Percentiles rank a stretch among this genome's conserved stretches.
Evolutionary conservation across 2,888 invertebrate species (phyloP).

Genomic region (Andrena hattorfiana): DNA sequence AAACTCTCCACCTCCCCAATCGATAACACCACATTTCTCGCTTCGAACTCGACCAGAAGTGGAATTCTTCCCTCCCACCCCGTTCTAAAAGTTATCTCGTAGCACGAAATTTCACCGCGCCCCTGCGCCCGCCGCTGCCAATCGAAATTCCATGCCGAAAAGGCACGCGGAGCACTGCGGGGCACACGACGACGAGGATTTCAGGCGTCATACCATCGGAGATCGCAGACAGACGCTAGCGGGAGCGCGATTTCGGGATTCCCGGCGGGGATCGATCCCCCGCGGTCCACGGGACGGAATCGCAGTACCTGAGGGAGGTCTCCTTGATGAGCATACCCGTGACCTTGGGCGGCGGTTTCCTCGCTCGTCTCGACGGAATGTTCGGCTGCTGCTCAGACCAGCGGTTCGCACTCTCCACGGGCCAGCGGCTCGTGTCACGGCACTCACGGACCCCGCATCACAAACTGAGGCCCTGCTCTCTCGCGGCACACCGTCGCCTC

Average conservation of each 20-base stretch:
- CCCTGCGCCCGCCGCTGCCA: background rate
- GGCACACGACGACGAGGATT: background rate
- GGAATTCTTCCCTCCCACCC: conserved; percentile 8
- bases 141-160: conserved; percentile 26
- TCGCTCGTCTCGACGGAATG: conserved; percentile 66
- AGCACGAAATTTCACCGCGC: conserved; percentile 16
- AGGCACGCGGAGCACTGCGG: conserved; percentile 29
- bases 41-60: background rate
- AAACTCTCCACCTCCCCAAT: background rate
- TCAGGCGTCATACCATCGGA: conserved; percentile 20
- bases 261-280: conserved; percentile 47
- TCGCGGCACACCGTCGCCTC: conserved; percentile 46
- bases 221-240: conserved; percentile 32
- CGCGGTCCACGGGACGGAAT: conserved; percentile 32
- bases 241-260: conserved; percentile 38
- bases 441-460: conserved; percentile 81
- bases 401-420: conserved; percentile 79
- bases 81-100: background rate
- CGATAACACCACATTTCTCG: background rate
- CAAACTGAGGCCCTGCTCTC: conserved; percentile 77
- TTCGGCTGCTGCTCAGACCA: conserved; percentile 66
- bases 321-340: conserved; percentile 83
- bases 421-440: conserved; percentile 76
- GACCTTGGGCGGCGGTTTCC: conserved; percentile 65
- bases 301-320: conserved; percentile 82